Evolutionary conservation across 2,113 vertebrate species (phyloP), one percentile per base, ranked within the genome.

Genomic region (Macroglossus sobrinus): DNA sequence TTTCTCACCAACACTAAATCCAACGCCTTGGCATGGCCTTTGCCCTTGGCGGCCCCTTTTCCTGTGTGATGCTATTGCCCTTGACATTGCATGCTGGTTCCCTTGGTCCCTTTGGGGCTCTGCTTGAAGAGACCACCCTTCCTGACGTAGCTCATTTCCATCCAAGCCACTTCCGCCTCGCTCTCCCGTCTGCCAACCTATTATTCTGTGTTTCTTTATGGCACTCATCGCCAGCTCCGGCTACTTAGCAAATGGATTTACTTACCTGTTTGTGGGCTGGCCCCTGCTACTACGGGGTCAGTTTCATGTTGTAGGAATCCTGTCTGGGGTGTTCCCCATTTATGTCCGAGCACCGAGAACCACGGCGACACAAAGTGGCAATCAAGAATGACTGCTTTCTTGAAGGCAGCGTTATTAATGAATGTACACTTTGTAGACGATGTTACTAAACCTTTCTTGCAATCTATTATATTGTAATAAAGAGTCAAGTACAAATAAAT

Each of bases 41-140:
- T 13, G 28, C 9, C 0, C 11, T 7, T 10, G 11, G 19, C 1
- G 0, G 1, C 4, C 43, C 35, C 10, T 24, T 30, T 14, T 19
- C 12, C 8, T 82, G 68, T 12, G 2, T 0, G n/a, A n/a, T n/a
- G 10, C 5, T 1, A 0, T 21, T 66, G n/a, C 7, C 55, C 19
- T 47, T n/a, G 16, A 1, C 5, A 3, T 4, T 26, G 12, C 8
- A 3, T 9, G 7, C 4, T 2, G 8, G 12, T 22, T 38, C 13
- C 38, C 26, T 75, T 38, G 9, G 8, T 6, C 6, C 16, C 10
- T 15, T 24, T 11, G 61, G 28, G 26, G 12, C 19, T 53, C 81
- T 30, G 21, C 59, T 35, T 18, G n/a, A 38, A 16, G 7, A 79
- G 15, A 35, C 2, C 8, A 4, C 4, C 40, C 28, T 76, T 85